Conservation (phyloP, 2,113 vertebrate genomes). For the Saguinus imperator region DNA sequence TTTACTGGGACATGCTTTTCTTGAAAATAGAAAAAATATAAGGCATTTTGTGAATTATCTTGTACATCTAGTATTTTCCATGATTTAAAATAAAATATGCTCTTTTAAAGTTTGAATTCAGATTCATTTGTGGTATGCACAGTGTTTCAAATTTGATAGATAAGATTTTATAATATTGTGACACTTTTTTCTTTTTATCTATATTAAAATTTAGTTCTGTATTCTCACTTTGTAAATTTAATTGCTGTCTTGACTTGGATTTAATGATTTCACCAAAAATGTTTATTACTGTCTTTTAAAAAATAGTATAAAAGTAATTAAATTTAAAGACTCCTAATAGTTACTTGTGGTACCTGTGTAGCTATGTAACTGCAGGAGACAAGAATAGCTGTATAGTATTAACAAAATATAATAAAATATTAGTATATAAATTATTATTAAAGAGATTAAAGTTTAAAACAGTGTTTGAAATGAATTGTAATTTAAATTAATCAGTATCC, state of each 20-base stretch:
- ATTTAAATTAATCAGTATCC: slow-evolving; percentile 16
- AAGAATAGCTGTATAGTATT: background rate
- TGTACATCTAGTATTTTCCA: background rate
- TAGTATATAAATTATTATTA: background rate
- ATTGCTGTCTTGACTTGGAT: background rate
- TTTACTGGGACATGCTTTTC: background rate
- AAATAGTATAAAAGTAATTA: background rate
- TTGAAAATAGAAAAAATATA: slow-evolving; percentile 21
- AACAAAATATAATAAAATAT: slow-evolving; percentile 37
- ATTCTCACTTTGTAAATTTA: slow-evolving; percentile 21
- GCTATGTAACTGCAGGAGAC: background rate
- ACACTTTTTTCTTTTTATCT: background rate
- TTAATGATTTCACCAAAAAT: background rate
- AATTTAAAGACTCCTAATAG: background rate
- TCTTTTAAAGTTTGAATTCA: slow-evolving; percentile 9
- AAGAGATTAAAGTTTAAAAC: slow-evolving; percentile 42
- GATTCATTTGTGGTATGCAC: slow-evolving; percentile 19
- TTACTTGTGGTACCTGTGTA: background rate
- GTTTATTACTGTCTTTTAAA: slow-evolving; percentile 12
- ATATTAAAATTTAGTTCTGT: background rate
- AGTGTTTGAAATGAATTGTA: slow-evolving; percentile 7
- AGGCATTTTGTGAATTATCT: slow-evolving; percentile 26
- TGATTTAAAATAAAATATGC: slow-evolving; percentile 36
- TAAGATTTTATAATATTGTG: background rate
- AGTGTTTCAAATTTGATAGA: background rate